phyloP scores from a whole-genome alignment of 1,140 invertebrate species.

The Tribolium madens region DNA sequence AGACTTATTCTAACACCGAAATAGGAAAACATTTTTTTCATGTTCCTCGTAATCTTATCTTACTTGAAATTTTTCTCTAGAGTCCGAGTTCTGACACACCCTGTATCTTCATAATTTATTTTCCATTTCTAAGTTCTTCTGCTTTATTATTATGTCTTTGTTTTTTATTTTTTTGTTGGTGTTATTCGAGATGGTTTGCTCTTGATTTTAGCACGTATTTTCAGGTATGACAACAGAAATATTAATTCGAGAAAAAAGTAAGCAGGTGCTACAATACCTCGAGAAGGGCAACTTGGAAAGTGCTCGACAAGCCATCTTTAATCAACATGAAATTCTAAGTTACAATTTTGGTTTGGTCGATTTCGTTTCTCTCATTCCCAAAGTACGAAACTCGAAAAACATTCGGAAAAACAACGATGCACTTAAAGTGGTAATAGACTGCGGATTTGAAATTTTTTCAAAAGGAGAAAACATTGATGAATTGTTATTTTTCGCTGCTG shows the following conservation, averaged over 20 bases:
- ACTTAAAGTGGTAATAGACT: slow-evolving; percentile 16
- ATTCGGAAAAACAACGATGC: slow-evolving; percentile 8
- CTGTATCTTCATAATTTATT: no score
- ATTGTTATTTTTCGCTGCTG: slow-evolving; percentile 42
- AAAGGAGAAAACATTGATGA: slow-evolving; percentile 14
- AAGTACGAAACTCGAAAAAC: neutral
- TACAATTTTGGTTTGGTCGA: slow-evolving; percentile 26
- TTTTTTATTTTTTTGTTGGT: neutral
- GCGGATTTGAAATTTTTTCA: slow-evolving; percentile 14
- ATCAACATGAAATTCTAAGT: slow-evolving; percentile 15
- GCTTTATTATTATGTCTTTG: neutral
- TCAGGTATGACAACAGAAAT: neutral
- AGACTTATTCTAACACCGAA: no score
- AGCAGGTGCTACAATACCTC: neutral
- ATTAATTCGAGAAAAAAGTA: neutral
- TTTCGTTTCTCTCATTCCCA: slow-evolving; percentile 19
- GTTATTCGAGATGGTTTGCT: neutral
- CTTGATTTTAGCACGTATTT: neutral
- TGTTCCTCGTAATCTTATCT: no score
- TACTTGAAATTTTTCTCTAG: no score
- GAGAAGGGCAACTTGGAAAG: slow-evolving; percentile 7
- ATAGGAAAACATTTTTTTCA: no score
- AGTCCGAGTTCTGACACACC: no score
- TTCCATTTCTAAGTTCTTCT: no score
- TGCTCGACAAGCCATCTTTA: slow-evolving; percentile 4